Evolutionary conservation across 1,140 invertebrate species (phyloP).

Genomic region (Calliphora vicina): DNA sequence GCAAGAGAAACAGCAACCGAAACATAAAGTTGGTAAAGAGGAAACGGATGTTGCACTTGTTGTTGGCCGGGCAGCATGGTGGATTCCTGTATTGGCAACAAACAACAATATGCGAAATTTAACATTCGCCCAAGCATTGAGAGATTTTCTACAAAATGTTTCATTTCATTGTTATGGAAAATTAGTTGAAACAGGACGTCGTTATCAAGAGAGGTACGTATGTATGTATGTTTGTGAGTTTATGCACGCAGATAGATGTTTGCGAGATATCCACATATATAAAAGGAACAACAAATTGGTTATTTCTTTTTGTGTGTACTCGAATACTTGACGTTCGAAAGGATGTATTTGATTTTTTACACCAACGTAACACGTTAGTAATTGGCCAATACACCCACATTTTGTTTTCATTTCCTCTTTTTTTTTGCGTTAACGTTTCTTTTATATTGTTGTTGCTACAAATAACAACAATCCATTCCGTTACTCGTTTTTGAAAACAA

Average conservation of each 20-base stretch:
- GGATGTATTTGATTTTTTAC: neutral
- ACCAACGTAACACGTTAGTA: neutral
- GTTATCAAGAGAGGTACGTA: slow-evolving; percentile 55
- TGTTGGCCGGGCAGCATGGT: slow-evolving; percentile 56
- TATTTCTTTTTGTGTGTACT: neutral
- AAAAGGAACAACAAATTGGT: no score
- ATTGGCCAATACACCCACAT: neutral
- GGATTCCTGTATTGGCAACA: slow-evolving; percentile 45
- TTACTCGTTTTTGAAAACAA: neutral
- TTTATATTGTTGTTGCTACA: neutral
- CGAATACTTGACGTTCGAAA: neutral
- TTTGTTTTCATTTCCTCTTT: neutral
- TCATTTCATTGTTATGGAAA: slow-evolving; percentile 62
- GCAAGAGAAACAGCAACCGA: slow-evolving; percentile 16
- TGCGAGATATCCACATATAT: no score
- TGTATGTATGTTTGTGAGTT: neutral
- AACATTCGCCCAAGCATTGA: slow-evolving; percentile 55
- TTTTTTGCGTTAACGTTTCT: neutral
- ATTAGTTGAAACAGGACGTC: slow-evolving; percentile 55
- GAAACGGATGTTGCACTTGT: slow-evolving; percentile 41
- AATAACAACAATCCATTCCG: neutral
- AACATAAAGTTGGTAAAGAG: neutral
- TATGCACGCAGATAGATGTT: no score
- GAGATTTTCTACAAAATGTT: slow-evolving; percentile 59
- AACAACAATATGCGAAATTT: slow-evolving; percentile 49